Base-by-base conservation (phyloP, 2,113 vertebrate species). In the Neogobius melanostomus region DNA sequence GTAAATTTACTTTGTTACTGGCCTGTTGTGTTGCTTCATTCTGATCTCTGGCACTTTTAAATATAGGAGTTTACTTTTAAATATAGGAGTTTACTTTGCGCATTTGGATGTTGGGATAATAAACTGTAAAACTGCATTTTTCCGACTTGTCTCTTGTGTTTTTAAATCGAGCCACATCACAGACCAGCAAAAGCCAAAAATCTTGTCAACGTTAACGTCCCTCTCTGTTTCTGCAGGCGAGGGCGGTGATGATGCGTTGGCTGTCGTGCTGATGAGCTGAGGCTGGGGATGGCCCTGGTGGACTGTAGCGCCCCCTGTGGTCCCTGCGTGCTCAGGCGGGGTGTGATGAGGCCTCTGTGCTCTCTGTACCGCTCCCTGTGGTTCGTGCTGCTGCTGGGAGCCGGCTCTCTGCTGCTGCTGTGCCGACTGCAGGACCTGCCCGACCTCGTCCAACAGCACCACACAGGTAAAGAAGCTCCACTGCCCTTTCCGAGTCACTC, bases 301-400 rank as follows among this genome's bases (percentile, higher is more conserved):
- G 79, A 68, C 15, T 73, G 28, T 70, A 82, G 74, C 69, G 17
- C 17, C 61, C 64, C 16, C 51, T 14, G 43, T 70, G 75, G 7
- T 8, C 48, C 1, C 36, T 61, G 50, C 75, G 74, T 69, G 80
- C 71, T 69, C 69, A 3, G 43, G 54, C 74, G 46, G 21, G 36
- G 14, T 51, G 4, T 28, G 59, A 95, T 95, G 95, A 95, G 93
- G 91, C 90, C 90, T 68, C 87, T 90, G 17, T 94, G 92, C 84
- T 71, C 64, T 1, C 50, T 69, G 0, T 63, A 44, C 74, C 48
- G 69, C 69, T 92, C 93, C 83, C 93, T 95, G 74, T 95, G 94
- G 80, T 93, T 94, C 86, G 89, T 96, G 76, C 86, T 96, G 86
- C 91, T 96, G 74, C 94, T 97, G 5, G 95, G 93, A 86, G 92